phyloP scores from a whole-genome alignment of 2,888 invertebrate species.

The Folsomia candida region DNA sequence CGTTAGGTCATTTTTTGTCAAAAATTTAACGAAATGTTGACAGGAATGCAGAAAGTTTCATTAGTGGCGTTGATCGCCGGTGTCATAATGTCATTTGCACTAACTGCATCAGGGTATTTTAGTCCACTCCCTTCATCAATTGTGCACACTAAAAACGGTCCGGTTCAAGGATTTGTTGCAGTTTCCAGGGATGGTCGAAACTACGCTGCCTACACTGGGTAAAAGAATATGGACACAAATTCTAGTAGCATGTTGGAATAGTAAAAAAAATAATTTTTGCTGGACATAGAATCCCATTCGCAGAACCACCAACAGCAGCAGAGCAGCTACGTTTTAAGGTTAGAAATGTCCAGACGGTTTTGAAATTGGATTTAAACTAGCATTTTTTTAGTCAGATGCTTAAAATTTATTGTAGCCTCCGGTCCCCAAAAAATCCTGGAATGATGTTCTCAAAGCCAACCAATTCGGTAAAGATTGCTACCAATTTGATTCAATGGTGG shows the following conservation, averaged over 20 bases:
- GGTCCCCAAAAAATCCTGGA: constrained; percentile 29
- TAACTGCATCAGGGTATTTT: constrained; percentile 2
- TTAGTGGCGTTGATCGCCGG: constrained; percentile 11
- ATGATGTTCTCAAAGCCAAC: constrained; percentile 19
- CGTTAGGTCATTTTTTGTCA: too few relatives aligned
- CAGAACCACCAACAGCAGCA: constrained; percentile 22
- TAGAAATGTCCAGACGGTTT: neutral
- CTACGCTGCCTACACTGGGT: constrained; percentile 27
- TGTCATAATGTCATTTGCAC: constrained; percentile 1
- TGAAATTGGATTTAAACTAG: neutral
- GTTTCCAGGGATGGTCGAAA: constrained; percentile 31
- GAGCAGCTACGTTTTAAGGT: constrained; percentile 33
- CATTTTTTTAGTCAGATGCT: neutral
- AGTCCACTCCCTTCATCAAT: constrained; percentile 19
- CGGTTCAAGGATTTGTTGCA: constrained; percentile 29
- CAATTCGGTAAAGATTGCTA: constrained; percentile 29
- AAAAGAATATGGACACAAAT: constrained; percentile 1
- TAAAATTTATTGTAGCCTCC: constrained; percentile 29
- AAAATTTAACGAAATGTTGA: too few relatives aligned
- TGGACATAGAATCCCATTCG: constrained; percentile 17
- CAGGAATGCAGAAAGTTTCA: neutral
- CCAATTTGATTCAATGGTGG: constrained; percentile 32
- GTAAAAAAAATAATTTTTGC: neutral
- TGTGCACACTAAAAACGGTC: constrained; percentile 29
- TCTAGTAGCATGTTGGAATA: neutral